These are phyloP conservation scores for Dendrolimus kikuchii DNA, from an alignment of 1,140 invertebrate species.

Conservation along the genomic window DNA sequence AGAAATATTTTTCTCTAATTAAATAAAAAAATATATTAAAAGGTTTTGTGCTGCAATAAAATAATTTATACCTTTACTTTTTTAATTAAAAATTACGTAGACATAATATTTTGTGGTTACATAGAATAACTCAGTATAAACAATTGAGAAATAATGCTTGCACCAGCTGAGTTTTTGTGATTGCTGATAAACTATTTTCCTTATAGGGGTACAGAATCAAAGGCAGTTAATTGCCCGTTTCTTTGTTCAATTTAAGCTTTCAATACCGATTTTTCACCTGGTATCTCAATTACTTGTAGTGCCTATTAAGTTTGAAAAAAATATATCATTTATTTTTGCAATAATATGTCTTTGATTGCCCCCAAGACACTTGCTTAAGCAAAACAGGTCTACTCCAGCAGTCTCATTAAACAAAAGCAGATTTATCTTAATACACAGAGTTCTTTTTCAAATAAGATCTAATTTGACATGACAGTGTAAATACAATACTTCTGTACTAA, in stretches of 20 bases:
- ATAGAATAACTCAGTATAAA: constrained; percentile 68
- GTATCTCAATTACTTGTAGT: no score
- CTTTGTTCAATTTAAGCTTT: no score
- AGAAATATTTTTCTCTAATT: no score
- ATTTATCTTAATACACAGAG: constrained; percentile 42
- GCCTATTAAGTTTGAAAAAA: no score
- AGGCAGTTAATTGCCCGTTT: no score
- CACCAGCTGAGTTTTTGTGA: constrained; percentile 41
- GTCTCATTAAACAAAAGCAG: constrained; percentile 40
- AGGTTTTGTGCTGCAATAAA: constrained; percentile 4
- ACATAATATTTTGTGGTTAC: constrained; percentile 69
- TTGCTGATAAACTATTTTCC: constrained; percentile 41
- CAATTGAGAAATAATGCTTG: constrained; percentile 52
- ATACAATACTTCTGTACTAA: constrained; percentile 13
- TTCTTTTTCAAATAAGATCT: constrained; percentile 32
- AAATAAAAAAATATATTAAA: no score
- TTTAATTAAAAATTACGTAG: constrained; percentile 69
- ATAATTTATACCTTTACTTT: constrained; percentile 42
- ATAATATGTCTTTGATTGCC: no score
- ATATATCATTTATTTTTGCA: no score
- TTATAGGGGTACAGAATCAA: constrained; percentile 30
- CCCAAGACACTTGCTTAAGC: constrained; percentile 17
- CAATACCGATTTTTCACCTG: no score
- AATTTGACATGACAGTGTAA: constrained; percentile 51
- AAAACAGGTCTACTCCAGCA: constrained; percentile 32